Conservation (phyloP, 1,140 invertebrate genomes). For the Magallana ariakensis region DNA sequence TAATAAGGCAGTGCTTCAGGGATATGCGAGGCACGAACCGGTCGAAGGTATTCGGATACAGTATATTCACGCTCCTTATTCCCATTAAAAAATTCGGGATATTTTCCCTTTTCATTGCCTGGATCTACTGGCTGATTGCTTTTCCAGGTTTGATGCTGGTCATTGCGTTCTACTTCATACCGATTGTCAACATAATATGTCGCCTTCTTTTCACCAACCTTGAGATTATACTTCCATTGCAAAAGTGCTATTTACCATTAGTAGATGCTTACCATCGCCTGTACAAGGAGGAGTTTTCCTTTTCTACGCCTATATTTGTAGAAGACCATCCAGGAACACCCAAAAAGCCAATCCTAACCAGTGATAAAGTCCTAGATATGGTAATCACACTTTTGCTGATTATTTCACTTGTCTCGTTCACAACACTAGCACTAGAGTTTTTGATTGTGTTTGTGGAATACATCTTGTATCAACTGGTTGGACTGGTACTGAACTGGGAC, state of each 20-base stretch:
- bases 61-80: constrained; percentile 16
- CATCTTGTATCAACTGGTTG: neutral
- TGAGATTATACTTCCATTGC: too few relatives aligned
- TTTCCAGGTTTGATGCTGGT: constrained; percentile 37
- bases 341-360: neutral
- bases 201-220: too few relatives aligned
- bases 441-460: neutral
- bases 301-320: neutral
- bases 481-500: neutral
- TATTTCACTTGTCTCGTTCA: neutral
- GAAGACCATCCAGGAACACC: neutral
- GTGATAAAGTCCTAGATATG: neutral
- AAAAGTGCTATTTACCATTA: neutral
- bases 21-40: constrained; percentile 66
- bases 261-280: neutral
- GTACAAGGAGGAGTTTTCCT: neutral
- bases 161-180: constrained; percentile 38
- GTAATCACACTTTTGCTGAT: neutral
- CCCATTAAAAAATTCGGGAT: constrained; percentile 61
- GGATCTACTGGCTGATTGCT: constrained; percentile 58
- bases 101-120: constrained; percentile 60
- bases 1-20: constrained; percentile 63
- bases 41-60: constrained; percentile 37
- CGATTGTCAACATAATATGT: constrained; percentile 40
- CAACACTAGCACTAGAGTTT: neutral